A percentile compares a stretch with the other conserved stretches of the same genome.
Evolutionary conservation across 2,113 vertebrate species (phyloP).

Genomic region (Notechis scutatus): DNA sequence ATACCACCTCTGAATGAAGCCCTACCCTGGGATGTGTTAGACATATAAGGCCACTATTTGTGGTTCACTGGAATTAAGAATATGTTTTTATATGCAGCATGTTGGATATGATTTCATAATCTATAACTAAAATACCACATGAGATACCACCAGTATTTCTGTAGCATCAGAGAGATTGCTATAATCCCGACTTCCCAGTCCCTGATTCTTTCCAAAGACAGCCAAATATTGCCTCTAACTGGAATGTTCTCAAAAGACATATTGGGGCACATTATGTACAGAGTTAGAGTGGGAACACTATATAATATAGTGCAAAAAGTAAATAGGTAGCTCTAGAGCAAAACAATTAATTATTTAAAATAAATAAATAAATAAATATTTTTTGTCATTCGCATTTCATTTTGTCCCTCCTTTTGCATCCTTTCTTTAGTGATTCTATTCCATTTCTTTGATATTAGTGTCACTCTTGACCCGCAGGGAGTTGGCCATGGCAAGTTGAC

Average conservation of each 20-base stretch:
- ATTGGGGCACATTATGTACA: not conserved
- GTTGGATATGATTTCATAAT: not conserved
- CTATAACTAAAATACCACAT: not conserved
- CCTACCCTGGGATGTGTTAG: not conserved
- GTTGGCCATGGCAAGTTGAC: too few species aligned
- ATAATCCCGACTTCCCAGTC: not conserved
- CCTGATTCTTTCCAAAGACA: not conserved
- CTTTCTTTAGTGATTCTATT: not conserved
- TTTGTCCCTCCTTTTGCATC: not conserved
- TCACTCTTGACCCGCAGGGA: not conserved
- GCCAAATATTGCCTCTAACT: not conserved
- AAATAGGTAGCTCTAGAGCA: not conserved
- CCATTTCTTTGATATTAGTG: not conserved
- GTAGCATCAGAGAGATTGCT: not conserved
- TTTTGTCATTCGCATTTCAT: too few species aligned
- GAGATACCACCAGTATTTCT: not conserved
- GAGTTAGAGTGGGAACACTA: not conserved
- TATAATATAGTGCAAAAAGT: not conserved
- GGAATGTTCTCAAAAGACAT: not conserved
- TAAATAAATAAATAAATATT: too few species aligned
- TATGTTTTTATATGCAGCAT: not conserved
- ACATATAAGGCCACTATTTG: not conserved
- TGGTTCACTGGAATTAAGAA: not conserved
- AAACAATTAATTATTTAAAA: not conserved
- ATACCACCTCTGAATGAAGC: too few species aligned